Conservation (phyloP, 2,113 vertebrate species). For the Ibidorhyncha struthersii region DNA sequence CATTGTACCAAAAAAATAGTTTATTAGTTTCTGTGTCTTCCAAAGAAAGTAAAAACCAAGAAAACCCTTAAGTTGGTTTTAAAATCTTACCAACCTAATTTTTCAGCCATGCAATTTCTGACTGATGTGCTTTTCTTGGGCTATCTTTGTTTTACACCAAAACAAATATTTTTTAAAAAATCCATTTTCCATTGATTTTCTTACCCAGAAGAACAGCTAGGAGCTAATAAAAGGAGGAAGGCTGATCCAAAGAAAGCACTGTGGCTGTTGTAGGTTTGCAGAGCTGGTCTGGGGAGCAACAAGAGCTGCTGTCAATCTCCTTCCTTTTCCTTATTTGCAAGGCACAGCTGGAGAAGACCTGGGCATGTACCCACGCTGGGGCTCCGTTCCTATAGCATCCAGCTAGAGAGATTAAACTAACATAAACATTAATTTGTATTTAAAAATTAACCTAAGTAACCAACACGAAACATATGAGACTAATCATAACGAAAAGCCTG, state of each 20-base stretch:
- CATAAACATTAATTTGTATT: neutral
- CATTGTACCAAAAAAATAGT: neutral
- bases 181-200: constrained; percentile 72
- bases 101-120: constrained; percentile 57
- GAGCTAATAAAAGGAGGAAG: constrained; percentile 71
- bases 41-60: constrained; percentile 45
- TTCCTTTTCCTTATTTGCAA: neutral
- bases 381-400: neutral
- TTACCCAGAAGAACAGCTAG: constrained; percentile 71
- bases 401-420: neutral
- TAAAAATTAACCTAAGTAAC: neutral
- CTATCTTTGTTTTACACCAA: constrained; percentile 69
- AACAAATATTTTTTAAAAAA: constrained; percentile 67
- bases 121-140: constrained; percentile 62
- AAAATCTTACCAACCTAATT: constrained; percentile 25
- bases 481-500: neutral
- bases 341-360: constrained; percentile 5
- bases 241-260: constrained; percentile 72
- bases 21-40: constrained; percentile 24
- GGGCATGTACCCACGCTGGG: neutral
- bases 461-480: neutral
- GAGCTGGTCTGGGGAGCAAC: constrained; percentile 40
- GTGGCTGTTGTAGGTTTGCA: constrained; percentile 44
- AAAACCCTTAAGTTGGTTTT: constrained; percentile 19
- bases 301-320: constrained; percentile 43